phyloP scores from a whole-genome alignment of 2,113 vertebrate genomes.

The Cervus canadensis region DNA sequence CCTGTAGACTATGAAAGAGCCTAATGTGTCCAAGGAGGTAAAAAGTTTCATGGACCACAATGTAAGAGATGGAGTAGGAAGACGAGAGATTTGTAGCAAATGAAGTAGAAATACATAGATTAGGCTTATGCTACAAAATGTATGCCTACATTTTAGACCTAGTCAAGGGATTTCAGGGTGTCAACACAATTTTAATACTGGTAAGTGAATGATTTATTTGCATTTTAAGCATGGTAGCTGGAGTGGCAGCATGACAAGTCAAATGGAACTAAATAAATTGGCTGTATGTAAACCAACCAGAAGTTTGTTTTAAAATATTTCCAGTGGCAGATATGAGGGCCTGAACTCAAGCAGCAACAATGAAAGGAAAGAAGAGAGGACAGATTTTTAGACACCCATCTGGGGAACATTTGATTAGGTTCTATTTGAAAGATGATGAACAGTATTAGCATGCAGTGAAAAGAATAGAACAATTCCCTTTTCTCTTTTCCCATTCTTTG shows the following conservation, averaged over 20 bases:
- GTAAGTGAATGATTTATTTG: neutral
- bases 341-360: neutral
- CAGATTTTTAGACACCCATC: neutral
- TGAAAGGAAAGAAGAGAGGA: neutral
- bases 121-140: neutral
- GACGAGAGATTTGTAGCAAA: neutral
- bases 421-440: neutral
- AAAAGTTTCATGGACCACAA: neutral
- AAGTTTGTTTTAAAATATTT: neutral
- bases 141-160: neutral
- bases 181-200: neutral
- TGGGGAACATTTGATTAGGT: neutral
- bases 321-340: neutral
- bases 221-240: neutral
- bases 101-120: neutral
- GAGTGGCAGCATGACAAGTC: neutral
- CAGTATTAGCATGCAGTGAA: neutral
- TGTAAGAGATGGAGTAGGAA: neutral
- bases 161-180: neutral
- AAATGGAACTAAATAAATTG: neutral
- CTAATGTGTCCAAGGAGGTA: neutral
- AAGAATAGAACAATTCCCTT: neutral
- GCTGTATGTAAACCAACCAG: neutral
- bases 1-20: neutral
- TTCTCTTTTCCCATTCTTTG: neutral